A percentile compares a stretch with the other conserved stretches of the same genome.
Conservation (phyloP, 1,140 invertebrate genomes). For the Bombus breviceps region DNA sequence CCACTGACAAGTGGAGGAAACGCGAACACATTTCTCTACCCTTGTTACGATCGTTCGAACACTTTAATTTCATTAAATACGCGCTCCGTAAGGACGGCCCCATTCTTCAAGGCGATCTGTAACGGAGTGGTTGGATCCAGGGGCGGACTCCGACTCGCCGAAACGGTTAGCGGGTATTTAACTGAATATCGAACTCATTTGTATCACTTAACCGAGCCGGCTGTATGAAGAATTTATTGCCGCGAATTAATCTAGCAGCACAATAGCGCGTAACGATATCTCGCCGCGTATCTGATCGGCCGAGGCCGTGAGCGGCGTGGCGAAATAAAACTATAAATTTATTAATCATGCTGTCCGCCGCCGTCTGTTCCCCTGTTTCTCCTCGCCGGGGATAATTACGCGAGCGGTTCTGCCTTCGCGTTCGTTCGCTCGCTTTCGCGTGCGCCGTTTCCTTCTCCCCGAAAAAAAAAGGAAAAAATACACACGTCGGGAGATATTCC, state of each 20-base stretch:
- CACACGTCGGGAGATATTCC: neutral
- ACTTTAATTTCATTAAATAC: constrained; percentile 66
- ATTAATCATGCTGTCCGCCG: constrained; percentile 49
- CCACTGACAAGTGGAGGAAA: neutral
- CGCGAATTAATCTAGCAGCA: constrained; percentile 54
- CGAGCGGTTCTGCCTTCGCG: neutral
- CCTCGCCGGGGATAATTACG: constrained; percentile 41
- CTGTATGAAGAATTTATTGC: constrained; percentile 50
- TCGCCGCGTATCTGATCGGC: constrained; percentile 49
- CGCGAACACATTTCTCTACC: neutral
- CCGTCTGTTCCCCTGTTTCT: constrained; percentile 26
- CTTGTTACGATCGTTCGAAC: constrained; percentile 28
- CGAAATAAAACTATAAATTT: constrained; percentile 57
- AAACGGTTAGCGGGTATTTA: constrained; percentile 54
- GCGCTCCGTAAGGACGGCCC: constrained; percentile 40
- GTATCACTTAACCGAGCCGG: constrained; percentile 47
- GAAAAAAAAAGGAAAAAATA: neutral
- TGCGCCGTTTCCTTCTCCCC: neutral
- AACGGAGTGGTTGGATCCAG: constrained; percentile 19
- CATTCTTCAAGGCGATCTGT: constrained; percentile 58
- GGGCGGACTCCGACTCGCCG: constrained; percentile 51
- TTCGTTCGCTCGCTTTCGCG: neutral
- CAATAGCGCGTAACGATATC: constrained; percentile 58
- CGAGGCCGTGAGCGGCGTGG: constrained; percentile 27
- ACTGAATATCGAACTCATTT: constrained; percentile 56